These are phyloP conservation scores for Conistra vaccinii DNA, from an alignment of 2,888 invertebrate species.

Conservation along the genomic window DNA sequence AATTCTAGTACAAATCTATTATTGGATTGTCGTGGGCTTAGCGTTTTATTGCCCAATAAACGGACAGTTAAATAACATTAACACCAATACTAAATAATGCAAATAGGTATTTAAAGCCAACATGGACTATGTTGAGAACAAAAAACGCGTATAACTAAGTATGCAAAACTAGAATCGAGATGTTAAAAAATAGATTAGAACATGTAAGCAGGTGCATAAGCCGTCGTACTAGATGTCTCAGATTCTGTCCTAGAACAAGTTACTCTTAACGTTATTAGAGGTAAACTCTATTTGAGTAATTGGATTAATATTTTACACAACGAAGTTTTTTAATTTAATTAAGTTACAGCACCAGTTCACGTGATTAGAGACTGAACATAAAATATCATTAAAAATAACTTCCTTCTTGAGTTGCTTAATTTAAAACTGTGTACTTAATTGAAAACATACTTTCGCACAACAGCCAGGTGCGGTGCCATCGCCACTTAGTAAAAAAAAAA, in stretches of 20 bases:
- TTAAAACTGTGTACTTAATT: slow-evolving; percentile 30
- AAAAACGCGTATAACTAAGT: slow-evolving; percentile 22
- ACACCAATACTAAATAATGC: slow-evolving; percentile 23
- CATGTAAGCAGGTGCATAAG: slow-evolving; percentile 41
- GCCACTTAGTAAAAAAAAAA: slow-evolving; percentile 24
- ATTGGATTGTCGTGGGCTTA: slow-evolving; percentile 11
- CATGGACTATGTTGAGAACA: not conserved
- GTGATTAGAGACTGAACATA: slow-evolving; percentile 18
- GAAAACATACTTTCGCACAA: slow-evolving; percentile 36
- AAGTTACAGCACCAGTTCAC: slow-evolving; percentile 17
- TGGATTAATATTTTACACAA: slow-evolving; percentile 32
- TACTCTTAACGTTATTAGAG: slow-evolving; percentile 18
- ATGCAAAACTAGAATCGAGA: slow-evolving; percentile 28
- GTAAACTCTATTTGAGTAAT: slow-evolving; percentile 33
- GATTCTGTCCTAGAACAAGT: slow-evolving; percentile 34
- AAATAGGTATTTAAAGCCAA: slow-evolving; percentile 5
- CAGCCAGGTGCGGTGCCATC: slow-evolving; percentile 24
- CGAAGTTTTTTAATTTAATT: slow-evolving; percentile 27
- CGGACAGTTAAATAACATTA: slow-evolving; percentile 22
- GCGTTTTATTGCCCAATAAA: slow-evolving; percentile 31
- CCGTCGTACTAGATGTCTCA: slow-evolving; percentile 20
- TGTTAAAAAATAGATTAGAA: slow-evolving; percentile 28
- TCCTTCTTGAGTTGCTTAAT: slow-evolving; percentile 18
- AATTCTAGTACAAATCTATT: slow-evolving; percentile 36
- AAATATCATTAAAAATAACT: slow-evolving; percentile 30